Percentiles rank a stretch among this genome's conserved stretches.
phyloP scores from a whole-genome alignment of 2,888 invertebrate species.

The Lydus trimaculatus region DNA sequence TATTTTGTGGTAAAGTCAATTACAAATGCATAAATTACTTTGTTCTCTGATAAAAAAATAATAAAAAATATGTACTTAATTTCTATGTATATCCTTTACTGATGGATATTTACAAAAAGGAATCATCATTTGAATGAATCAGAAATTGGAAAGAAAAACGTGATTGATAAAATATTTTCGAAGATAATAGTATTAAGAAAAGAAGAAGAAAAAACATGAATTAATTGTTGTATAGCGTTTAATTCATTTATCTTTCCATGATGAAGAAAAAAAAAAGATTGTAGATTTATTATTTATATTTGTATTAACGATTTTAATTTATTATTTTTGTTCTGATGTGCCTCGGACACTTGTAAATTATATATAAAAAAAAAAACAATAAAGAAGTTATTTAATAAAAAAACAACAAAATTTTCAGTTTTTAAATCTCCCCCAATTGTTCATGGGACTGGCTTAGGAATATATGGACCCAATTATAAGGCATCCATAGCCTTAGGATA shows the following conservation, averaged over 20 bases:
- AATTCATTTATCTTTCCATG: constrained; percentile 33
- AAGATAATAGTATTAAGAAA: constrained; percentile 29
- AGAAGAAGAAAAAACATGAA: constrained; percentile 22
- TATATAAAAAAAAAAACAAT: neutral
- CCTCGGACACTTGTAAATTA: constrained; percentile 47
- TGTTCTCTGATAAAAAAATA: constrained; percentile 23
- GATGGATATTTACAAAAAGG: constrained; percentile 17
- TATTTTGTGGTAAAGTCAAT: constrained; percentile 39
- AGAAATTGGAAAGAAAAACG: neutral
- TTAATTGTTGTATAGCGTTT: constrained; percentile 38
- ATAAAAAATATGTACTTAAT: constrained; percentile 36
- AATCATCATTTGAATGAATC: neutral
- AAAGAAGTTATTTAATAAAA: constrained; percentile 43
- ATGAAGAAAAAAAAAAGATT: too few relatives aligned
- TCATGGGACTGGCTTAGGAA: too few relatives aligned
- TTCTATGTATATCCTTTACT: constrained; percentile 27
- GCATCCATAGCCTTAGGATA: too few relatives aligned
- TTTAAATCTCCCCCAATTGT: too few relatives aligned
- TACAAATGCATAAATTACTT: constrained; percentile 23
- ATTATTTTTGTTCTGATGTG: constrained; percentile 47
- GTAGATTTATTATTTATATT: constrained; percentile 32
- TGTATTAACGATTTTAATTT: constrained; percentile 34
- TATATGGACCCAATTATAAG: too few relatives aligned
- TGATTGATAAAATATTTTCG: constrained; percentile 23
- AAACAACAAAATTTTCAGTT: neutral